phyloP scores from a whole-genome alignment of 2,888 invertebrate genomes.

The Drosophila stalkeri region DNA sequence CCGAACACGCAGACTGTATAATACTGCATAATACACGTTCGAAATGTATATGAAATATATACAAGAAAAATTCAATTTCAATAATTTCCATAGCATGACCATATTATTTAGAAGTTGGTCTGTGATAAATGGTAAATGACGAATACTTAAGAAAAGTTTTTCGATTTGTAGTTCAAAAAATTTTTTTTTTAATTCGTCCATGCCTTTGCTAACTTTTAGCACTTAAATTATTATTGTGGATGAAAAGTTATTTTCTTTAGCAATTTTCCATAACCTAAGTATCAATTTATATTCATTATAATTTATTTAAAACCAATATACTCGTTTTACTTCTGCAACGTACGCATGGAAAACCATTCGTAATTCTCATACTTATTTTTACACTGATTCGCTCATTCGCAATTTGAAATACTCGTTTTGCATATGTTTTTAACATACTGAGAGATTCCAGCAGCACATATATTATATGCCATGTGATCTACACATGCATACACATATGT shows the following conservation, averaged over 20 bases:
- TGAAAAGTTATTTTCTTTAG: not conserved
- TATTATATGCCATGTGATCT: conserved; percentile 15
- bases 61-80: too few relatives aligned
- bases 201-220: too few relatives aligned
- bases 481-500: not conserved
- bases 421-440: conserved; percentile 52
- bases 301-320: not conserved
- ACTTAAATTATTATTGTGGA: not conserved
- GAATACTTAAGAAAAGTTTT: too few relatives aligned
- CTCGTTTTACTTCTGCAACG: not conserved
- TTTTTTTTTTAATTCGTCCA: too few relatives aligned
- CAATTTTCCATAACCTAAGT: not conserved
- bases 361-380: conserved; percentile 36
- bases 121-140: too few relatives aligned
- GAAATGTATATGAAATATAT: too few relatives aligned
- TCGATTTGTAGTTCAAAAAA: too few relatives aligned
- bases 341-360: conserved; percentile 20
- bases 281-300: not conserved
- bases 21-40: not conserved
- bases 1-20: not conserved
- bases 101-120: too few relatives aligned
- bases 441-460: conserved; percentile 18
- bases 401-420: conserved; percentile 49
- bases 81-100: too few relatives aligned
- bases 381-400: conserved; percentile 41